phyloP scores from a whole-genome alignment of 2,113 vertebrate genomes.

The Rattus norvegicus region GRCr8 NC_086020.1:115191501-115192000 shows the following conservation, averaged over 20 bases:
- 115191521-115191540: neutral
- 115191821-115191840: neutral
- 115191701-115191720: neutral
- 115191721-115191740: neutral
- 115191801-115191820: neutral
- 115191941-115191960: neutral
- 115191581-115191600: neutral
- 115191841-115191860: no score
- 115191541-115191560: neutral
- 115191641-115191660: neutral
- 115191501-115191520: neutral
- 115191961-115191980: neutral
- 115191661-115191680: neutral
- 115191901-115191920: neutral
- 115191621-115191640: neutral
- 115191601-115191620: neutral
- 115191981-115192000: conserved; percentile 2
- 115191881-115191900: neutral
- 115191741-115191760: neutral
- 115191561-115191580: neutral
- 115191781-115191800: neutral
- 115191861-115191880: neutral
- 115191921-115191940: no score
- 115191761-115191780: neutral
- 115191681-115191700: neutral